Evolutionary conservation across 2,113 vertebrate genomes (phyloP), one percentile per base, ranked within the genome.

Genomic region (Typhlomys cinereus): DNA sequence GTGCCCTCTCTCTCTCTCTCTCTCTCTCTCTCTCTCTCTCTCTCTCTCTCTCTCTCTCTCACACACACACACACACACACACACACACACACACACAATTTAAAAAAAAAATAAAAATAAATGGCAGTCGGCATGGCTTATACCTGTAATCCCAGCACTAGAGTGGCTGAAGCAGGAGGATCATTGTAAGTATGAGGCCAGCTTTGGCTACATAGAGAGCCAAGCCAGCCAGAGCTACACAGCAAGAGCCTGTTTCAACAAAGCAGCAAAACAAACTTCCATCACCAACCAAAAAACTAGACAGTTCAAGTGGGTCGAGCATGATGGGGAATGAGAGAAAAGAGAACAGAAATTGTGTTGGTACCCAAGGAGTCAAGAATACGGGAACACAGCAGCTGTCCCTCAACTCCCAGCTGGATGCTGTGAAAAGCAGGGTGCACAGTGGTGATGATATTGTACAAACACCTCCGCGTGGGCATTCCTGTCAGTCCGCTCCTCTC

Each of bases 271-370:
- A 23, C 9, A n/a, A 66, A 50, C 7, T 13, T 66, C 31, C 12
- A 23, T 31, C n/a, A 41, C 10, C 41, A 48, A 17, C 41, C 57
- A 18, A 15, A 13, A 5, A 41, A 12, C 7, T 34, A 62, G 41
- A 48, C 50, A 36, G 90, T 96, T 36, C 95, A 75, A 76, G 98
- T 21, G 96, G 97, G 81, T 98, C 74, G 97, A 98, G 95, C 98
- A 97, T 82, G 93, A 97, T 2, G 97, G 98, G 50, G 86, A 88
- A 9, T 95, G 97, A 81, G 98, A 98, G 18, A 97, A 98, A 2
- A 98, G 97, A 34, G 95, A 95, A 31, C 92, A 94, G 54, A 52
- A n/a, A 54, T 15, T 7, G 66, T 15, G 5, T 46, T 10, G 41
- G n/a, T 18, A 27, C 61, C 85, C 7, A 93, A 23, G 66, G 64